These are phyloP conservation scores for Ceratotherium simum DNA, from an alignment of 2,113 vertebrate genomes.

Conservation along the genomic window DNA sequence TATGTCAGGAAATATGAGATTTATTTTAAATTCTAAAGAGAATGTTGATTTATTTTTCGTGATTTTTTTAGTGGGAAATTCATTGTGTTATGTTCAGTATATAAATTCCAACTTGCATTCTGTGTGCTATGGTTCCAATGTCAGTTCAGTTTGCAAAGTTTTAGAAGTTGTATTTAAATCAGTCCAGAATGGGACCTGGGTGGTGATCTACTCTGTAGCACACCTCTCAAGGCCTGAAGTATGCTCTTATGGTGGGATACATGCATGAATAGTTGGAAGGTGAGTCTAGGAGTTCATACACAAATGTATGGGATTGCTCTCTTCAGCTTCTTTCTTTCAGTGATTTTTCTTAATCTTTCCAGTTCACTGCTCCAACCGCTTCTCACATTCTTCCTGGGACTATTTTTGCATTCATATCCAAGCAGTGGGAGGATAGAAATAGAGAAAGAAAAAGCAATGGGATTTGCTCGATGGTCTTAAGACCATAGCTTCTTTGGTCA, in stretches of 20 bases:
- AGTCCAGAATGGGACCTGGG: not conserved
- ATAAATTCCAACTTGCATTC: not conserved
- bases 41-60: not conserved
- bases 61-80: not conserved
- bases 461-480: not conserved
- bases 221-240: not conserved
- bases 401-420: not conserved
- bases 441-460: not conserved
- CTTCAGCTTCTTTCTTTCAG: not conserved
- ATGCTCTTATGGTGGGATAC: not conserved
- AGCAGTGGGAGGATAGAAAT: not conserved
- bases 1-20: not conserved
- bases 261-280: not conserved
- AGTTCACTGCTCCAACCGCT: not conserved
- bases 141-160: not conserved
- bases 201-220: not conserved
- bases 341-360: not conserved
- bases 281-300: not conserved
- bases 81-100: not conserved
- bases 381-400: not conserved
- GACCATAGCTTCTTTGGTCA: not conserved
- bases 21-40: not conserved
- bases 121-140: not conserved
- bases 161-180: not conserved
- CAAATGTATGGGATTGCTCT: not conserved